Evolutionary conservation across 2,888 invertebrate genomes (phyloP), one percentile per base, ranked within the genome.

Genomic region (Rhabditoides inermis): DNA sequence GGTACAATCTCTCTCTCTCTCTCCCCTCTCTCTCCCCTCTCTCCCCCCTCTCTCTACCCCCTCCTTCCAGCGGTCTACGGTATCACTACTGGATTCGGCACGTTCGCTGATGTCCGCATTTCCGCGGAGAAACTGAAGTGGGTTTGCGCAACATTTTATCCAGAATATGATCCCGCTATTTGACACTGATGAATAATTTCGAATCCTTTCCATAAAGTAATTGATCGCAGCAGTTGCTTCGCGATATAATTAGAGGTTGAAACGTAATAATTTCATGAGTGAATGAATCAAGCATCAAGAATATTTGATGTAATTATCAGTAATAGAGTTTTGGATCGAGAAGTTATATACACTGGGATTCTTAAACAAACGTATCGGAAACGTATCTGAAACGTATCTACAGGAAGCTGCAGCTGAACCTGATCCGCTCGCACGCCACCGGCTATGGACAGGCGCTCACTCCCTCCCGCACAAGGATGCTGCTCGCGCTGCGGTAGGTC

Each of bases 1-100:
- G 51, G 64, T 45, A 23, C 12, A 7, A n/a, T n/a, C n/a, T 7
- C 41, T 28, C 32, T 28, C 4, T 23, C 30, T 2, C 15, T 25
- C 22, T 26, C 7, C 41, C 27, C 32, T 28, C 4, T 23, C 30
- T 2, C 15, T 18, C 44, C 22, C 25, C 7, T 37, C 18, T 10
- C 12, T 23, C 2, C 3, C 20, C 4, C 4, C 27, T 30, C 23
- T 18, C 27, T 28, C 20, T 20, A 45, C 28, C 10, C 1, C 22
- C 20, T 12, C 12, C 44, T 74, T 76, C 49, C 65, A 83, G 83
- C 82, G 54, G 83, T 79, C 58, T 83, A 83, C 69, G 83, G 84
- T 3, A 82, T 84, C 39, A 84, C 83, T 2, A 85, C 84, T 2
- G 84, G 84, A n/a, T 84, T 85, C 72, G 84, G 84, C 44, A 84